Percentiles rank a stretch among this genome's conserved stretches.
Evolutionary conservation across 2,113 vertebrate species (phyloP).

Genomic region (Cepphus grylle): DNA sequence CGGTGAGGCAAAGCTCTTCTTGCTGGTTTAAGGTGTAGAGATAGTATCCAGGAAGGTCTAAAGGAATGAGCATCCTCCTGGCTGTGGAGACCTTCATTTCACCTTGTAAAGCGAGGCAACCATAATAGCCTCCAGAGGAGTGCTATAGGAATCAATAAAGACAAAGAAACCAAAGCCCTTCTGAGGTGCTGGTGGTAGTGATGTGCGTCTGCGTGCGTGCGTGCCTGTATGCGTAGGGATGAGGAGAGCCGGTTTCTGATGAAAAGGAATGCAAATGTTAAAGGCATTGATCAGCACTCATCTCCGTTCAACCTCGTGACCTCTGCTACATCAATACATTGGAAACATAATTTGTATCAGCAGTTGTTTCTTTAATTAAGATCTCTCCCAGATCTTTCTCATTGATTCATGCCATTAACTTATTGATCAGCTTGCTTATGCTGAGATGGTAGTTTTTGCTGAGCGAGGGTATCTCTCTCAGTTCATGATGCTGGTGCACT

Average conservation of each 20-base stretch:
- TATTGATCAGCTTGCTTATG: slow-evolving; percentile 80
- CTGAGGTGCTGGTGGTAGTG: not conserved
- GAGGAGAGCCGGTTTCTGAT: slow-evolving; percentile 52
- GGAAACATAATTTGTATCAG: slow-evolving; percentile 94
- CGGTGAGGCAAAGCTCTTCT: slow-evolving; percentile 35
- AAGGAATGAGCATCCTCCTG: slow-evolving; percentile 8
- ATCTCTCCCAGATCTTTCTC: slow-evolving; percentile 86
- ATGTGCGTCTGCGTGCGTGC: not conserved
- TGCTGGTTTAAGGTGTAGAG: slow-evolving; percentile 26
- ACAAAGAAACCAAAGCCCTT: slow-evolving; percentile 74
- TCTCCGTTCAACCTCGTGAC: slow-evolving; percentile 68
- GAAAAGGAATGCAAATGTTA: slow-evolving; percentile 85
- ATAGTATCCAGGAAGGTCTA: slow-evolving; percentile 34
- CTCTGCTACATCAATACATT: slow-evolving; percentile 80
- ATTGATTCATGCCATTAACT: slow-evolving; percentile 88
- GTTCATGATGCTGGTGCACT: not conserved
- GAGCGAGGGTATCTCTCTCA: not conserved
- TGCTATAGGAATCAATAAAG: slow-evolving; percentile 64
- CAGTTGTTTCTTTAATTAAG: slow-evolving; percentile 97
- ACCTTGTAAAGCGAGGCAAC: slow-evolving; percentile 76
- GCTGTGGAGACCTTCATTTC: slow-evolving; percentile 73
- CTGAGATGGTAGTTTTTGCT: slow-evolving; percentile 80
- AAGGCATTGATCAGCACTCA: slow-evolving; percentile 77
- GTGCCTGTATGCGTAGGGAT: not conserved
- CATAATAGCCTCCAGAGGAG: slow-evolving; percentile 64